Evolutionary conservation across 2,888 invertebrate genomes (phyloP).

Genomic region (Taenaris catops): DNA sequence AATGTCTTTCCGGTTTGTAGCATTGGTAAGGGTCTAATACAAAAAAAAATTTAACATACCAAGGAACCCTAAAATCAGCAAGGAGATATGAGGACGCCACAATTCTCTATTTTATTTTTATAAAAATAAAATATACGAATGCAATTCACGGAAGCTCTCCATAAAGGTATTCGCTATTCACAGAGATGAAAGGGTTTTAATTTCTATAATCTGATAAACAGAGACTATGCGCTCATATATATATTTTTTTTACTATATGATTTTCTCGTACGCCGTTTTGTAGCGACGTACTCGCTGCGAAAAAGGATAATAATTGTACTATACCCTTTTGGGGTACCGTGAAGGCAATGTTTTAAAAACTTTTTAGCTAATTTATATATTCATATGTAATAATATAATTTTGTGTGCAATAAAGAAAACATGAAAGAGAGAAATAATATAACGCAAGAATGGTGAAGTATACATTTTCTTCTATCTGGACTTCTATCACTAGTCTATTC

Average conservation of each 20-base stretch:
- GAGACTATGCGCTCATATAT: conserved; percentile 24
- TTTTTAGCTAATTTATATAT: too few relatives aligned
- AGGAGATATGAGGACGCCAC: conserved; percentile 7
- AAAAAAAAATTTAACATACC: not conserved
- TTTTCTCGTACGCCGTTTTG: conserved; percentile 10
- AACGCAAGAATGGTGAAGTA: too few relatives aligned
- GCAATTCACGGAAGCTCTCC: conserved; percentile 14
- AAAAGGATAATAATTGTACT: conserved; percentile 37
- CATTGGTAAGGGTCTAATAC: not conserved
- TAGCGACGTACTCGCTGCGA: conserved; percentile 27
- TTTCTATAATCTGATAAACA: conserved; percentile 35
- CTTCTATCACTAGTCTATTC: too few relatives aligned
- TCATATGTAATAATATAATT: too few relatives aligned
- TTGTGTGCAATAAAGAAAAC: too few relatives aligned
- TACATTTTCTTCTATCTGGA: too few relatives aligned
- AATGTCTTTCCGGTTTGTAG: too few relatives aligned
- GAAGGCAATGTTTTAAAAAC: too few relatives aligned
- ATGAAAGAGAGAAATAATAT: too few relatives aligned
- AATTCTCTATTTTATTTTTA: conserved; percentile 3
- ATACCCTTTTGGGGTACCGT: conserved; percentile 1
- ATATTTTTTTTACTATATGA: conserved; percentile 16
- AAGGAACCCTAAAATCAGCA: conserved; percentile 1
- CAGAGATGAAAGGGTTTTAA: conserved; percentile 34
- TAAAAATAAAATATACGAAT: conserved; percentile 3
- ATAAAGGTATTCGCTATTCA: conserved; percentile 30